Conservation (phyloP, 2,113 vertebrate species). For the Elephas maximus region DNA sequence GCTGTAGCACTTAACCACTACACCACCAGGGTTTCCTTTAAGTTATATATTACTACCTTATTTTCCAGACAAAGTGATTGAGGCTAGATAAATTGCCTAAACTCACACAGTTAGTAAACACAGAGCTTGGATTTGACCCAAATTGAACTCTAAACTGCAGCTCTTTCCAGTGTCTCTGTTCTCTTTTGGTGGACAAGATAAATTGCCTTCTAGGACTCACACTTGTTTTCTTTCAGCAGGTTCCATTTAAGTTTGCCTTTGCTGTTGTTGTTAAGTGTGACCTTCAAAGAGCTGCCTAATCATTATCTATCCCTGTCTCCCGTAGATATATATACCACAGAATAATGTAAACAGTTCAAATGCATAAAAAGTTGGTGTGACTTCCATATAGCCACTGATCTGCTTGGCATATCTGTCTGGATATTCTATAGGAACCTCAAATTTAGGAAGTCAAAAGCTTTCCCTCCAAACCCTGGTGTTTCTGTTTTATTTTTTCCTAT, state of each 20-base stretch:
- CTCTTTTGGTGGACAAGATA: neutral
- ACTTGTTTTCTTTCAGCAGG: neutral
- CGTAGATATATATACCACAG: neutral
- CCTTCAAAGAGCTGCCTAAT: neutral
- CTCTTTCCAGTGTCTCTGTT: neutral
- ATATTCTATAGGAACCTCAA: neutral
- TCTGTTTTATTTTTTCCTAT: neutral
- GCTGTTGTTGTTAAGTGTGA: neutral
- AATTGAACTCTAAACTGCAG: neutral
- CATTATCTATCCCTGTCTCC: neutral
- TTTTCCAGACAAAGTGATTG: neutral
- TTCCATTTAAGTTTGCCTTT: neutral
- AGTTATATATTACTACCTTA: neutral
- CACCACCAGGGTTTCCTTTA: neutral
- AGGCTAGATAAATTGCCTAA: neutral
- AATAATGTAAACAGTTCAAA: neutral
- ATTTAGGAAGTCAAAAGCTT: neutral
- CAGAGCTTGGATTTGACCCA: neutral
- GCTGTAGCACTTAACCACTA: neutral
- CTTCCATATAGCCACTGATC: neutral
- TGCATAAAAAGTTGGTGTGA: neutral
- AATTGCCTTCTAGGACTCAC: neutral
- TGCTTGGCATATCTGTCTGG: neutral
- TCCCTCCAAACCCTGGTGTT: neutral
- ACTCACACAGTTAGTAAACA: neutral